Percentiles rank a stretch among this genome's conserved stretches.
These are phyloP conservation scores for Lasioglossum albipes DNA, from an alignment of 1,140 invertebrate species.

Conservation along the genomic window DNA sequence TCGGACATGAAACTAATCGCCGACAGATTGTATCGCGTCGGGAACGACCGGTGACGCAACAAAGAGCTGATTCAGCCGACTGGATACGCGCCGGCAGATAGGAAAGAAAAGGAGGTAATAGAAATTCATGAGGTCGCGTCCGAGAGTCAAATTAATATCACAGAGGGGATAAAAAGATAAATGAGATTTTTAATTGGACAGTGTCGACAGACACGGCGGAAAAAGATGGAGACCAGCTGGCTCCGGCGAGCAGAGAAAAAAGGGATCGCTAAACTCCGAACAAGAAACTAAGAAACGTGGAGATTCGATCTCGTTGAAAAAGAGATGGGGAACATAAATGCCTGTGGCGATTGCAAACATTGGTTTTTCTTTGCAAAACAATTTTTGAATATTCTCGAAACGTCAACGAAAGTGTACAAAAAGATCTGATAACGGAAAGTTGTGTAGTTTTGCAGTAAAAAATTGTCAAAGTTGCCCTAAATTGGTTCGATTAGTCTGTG, in stretches of 20 bases:
- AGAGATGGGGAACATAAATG: too few species aligned
- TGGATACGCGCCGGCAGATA: slow-evolving; percentile 7
- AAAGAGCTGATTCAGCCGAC: slow-evolving; percentile 13
- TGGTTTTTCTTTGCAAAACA: too few species aligned
- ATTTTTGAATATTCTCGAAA: too few species aligned
- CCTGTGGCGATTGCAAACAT: too few species aligned
- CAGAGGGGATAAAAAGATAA: slow-evolving; percentile 48
- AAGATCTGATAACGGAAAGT: too few species aligned
- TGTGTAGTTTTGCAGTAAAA: too few species aligned
- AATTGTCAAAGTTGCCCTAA: background rate
- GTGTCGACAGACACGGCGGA: slow-evolving; percentile 46
- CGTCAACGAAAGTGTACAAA: too few species aligned
- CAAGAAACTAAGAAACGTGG: background rate
- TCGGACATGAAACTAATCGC: background rate
- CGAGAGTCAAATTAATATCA: slow-evolving; percentile 48
- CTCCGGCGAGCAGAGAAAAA: background rate
- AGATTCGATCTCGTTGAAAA: too few species aligned
- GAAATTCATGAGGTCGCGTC: slow-evolving; percentile 42
- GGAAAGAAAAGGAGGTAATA: slow-evolving; percentile 33
- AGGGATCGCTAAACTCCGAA: background rate
- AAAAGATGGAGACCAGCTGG: background rate
- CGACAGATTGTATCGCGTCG: slow-evolving; percentile 5
- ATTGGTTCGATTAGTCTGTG: too few species aligned
- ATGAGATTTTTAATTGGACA: slow-evolving; percentile 57
- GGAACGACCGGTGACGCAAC: slow-evolving; percentile 6